Conservation (phyloP, 2,113 vertebrate genomes). For the Cricetomys ansorgei region DNA sequence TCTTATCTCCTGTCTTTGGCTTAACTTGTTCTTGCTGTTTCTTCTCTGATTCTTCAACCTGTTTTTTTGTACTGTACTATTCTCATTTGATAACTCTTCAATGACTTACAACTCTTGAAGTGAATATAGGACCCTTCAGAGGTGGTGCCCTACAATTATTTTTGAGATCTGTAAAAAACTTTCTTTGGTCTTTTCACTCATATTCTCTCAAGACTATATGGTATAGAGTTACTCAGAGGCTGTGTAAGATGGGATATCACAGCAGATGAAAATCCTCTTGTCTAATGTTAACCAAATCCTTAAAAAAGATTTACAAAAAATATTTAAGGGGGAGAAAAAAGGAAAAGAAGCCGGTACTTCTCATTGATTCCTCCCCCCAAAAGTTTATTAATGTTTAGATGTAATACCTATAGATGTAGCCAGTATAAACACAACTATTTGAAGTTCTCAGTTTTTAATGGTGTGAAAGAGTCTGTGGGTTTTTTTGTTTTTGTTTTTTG, state of each 20-base stretch:
- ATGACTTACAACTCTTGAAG: neutral
- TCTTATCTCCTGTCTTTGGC: neutral
- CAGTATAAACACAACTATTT: neutral
- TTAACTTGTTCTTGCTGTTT: neutral
- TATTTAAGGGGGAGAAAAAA: neutral
- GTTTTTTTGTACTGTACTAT: neutral
- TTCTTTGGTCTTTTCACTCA: neutral
- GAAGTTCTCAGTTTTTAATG: neutral
- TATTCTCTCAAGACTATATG: neutral
- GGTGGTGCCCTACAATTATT: neutral
- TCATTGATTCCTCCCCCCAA: neutral
- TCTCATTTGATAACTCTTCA: neutral
- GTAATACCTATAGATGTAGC: neutral
- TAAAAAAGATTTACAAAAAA: conserved; percentile 21
- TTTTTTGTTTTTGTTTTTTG: neutral
- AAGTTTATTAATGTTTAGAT: neutral
- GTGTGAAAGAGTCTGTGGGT: neutral
- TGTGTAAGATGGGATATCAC: neutral
- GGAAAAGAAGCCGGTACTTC: neutral
- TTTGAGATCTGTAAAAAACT: neutral
- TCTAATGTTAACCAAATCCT: neutral
- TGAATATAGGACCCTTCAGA: neutral
- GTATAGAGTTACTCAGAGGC: neutral
- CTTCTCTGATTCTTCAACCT: neutral
- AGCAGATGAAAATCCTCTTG: neutral